Percentiles rank a stretch among this genome's conserved stretches.
phyloP scores from a whole-genome alignment of 2,888 invertebrate genomes.

The Leucoptera coffeella region DNA sequence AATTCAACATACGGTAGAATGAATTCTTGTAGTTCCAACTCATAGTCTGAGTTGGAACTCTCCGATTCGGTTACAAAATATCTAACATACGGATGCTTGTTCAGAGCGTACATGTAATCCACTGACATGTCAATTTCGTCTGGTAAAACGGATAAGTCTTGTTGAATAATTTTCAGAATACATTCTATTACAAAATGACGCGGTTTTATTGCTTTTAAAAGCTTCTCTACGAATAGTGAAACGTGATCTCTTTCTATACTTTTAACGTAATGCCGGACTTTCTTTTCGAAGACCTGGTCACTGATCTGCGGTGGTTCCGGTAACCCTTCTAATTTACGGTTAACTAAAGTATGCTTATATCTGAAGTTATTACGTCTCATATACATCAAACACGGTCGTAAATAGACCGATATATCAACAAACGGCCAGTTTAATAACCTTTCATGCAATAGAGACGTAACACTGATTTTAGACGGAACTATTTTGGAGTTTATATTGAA shows the following conservation, averaged over 20 bases:
- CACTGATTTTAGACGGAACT: not conserved
- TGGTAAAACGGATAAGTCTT: not conserved
- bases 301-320: not conserved
- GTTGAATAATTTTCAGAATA: not conserved
- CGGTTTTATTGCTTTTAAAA: too few relatives aligned
- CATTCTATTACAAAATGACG: too few relatives aligned
- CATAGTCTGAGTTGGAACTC: too few relatives aligned
- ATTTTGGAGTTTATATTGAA: constrained; percentile 13
- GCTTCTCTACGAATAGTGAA: too few relatives aligned
- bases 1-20: not conserved
- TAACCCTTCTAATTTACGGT: not conserved
- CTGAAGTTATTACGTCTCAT: not conserved
- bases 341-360: constrained; percentile 1
- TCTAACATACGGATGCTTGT: constrained; percentile 1
- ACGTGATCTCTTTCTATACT: too few relatives aligned
- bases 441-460: not conserved
- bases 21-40: constrained; percentile 1
- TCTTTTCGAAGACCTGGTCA: not conserved
- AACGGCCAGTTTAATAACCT: constrained; percentile 1
- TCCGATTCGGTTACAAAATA: too few relatives aligned
- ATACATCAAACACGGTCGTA: not conserved
- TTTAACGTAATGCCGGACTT: too few relatives aligned
- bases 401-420: not conserved
- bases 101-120: constrained; percentile 1
- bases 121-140: not conserved